phyloP scores from a whole-genome alignment of 2,888 invertebrate species.

The Salpingus planirostris region DNA sequence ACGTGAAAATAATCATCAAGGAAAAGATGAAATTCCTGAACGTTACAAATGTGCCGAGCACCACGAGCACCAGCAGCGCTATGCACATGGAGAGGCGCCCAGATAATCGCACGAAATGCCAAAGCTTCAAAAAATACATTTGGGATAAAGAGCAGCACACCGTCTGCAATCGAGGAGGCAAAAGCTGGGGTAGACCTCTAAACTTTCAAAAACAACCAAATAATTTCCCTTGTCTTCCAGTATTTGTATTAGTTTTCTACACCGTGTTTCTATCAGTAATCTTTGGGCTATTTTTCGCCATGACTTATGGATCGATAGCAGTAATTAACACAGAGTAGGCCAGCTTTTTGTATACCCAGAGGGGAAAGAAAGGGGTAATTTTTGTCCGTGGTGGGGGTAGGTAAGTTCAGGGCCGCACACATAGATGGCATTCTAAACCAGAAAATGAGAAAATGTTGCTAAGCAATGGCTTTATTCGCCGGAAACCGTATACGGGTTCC shows the following conservation, averaged over 20 bases:
- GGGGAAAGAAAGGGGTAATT: too few species aligned
- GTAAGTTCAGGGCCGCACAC: too few species aligned
- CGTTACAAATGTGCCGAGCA: constrained; percentile 7
- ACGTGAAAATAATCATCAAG: too few species aligned
- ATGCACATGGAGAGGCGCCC: constrained; percentile 3
- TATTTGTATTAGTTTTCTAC: constrained; percentile 2
- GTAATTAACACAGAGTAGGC: too few species aligned
- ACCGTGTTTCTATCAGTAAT: constrained; percentile 2
- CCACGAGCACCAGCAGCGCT: constrained; percentile 5
- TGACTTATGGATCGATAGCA: too few species aligned
- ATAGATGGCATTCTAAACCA: too few species aligned
- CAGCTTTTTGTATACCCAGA: too few species aligned
- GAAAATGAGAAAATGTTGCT: too few species aligned
- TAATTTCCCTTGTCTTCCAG: not conserved
- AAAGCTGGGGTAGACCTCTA: constrained; percentile 4
- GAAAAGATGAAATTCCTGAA: not conserved
- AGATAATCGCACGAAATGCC: constrained; percentile 3
- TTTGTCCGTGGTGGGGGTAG: too few species aligned
- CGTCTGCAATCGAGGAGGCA: constrained; percentile 4
- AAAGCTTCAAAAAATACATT: constrained; percentile 3
- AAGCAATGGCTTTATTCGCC: too few species aligned
- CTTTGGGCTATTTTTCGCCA: not conserved
- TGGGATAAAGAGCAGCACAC: constrained; percentile 5
- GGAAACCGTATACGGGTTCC: too few species aligned
- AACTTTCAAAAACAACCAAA: too few species aligned